phyloP scores from a whole-genome alignment of 2,797 vertebrate genomes.

The Cryptoblepharus egeriae region DNA sequence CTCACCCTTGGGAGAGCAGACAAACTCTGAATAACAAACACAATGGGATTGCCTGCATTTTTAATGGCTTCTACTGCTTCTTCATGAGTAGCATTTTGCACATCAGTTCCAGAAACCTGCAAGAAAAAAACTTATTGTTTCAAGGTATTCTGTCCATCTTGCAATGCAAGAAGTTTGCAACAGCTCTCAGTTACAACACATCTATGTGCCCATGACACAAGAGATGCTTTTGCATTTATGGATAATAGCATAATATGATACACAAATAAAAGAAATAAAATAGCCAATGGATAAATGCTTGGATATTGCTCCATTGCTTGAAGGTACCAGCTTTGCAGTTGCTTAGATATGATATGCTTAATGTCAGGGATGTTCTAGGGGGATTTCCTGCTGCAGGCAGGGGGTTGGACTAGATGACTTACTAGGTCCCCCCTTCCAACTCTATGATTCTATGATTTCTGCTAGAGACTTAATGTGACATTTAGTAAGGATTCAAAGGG shows the following conservation, averaged over 20 bases:
- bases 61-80: constrained; percentile 93
- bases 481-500: not conserved
- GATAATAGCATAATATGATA: not conserved
- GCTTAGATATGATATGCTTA: too few relatives aligned
- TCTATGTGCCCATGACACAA: not conserved
- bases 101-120: constrained; percentile 89
- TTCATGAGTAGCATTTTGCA: constrained; percentile 88
- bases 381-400: too few relatives aligned
- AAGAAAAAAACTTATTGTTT: constrained; percentile 46
- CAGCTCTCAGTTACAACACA: not conserved
- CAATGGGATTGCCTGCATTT: constrained; percentile 86
- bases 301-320: not conserved
- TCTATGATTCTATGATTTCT: too few relatives aligned
- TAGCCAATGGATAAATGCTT: not conserved
- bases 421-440: too few relatives aligned
- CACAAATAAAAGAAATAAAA: not conserved
- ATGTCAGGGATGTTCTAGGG: too few relatives aligned
- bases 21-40: constrained; percentile 93
- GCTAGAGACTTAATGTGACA: not conserved
- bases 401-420: too few relatives aligned
- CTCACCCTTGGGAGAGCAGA: constrained; percentile 86
- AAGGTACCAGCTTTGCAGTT: not conserved
- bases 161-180: constrained; percentile 25
- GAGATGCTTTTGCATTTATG: not conserved
- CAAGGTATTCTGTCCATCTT: constrained; percentile 13